Conservation (phyloP, 2,888 invertebrate species). For the Chrysolina oricalcia region DNA sequence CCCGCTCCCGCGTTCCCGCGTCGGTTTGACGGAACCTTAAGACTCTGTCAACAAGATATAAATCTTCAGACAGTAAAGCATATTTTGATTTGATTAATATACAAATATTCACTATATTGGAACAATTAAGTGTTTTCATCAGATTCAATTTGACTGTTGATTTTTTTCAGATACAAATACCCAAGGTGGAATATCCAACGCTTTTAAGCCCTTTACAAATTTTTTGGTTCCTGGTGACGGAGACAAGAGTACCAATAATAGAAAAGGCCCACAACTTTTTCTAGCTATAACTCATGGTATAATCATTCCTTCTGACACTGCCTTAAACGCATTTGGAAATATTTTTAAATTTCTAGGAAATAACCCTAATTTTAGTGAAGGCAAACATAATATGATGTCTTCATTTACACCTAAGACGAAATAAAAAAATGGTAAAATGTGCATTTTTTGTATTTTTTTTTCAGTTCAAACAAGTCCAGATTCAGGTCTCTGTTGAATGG, state of each 20-base stretch:
- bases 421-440: neutral
- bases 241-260: neutral
- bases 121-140: no score
- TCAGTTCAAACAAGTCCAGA: no score
- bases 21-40: no score
- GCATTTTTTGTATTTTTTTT: no score
- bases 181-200: neutral
- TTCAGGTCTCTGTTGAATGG: no score
- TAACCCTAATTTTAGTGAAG: neutral
- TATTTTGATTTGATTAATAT: no score
- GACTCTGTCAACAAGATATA: no score
- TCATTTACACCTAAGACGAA: neutral
- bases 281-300: neutral
- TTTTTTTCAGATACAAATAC: constrained; percentile 9
- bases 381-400: neutral
- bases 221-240: neutral
- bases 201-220: neutral
- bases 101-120: no score
- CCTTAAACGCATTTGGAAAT: neutral
- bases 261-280: constrained; percentile 12
- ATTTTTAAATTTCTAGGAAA: neutral
- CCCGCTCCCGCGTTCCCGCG: no score
- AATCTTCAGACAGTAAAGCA: no score
- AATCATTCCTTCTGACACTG: constrained; percentile 1
- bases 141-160: neutral